phyloP scores from a whole-genome alignment of 92 coral and sea anemone species.

The Paramuricea clavata region DNA sequence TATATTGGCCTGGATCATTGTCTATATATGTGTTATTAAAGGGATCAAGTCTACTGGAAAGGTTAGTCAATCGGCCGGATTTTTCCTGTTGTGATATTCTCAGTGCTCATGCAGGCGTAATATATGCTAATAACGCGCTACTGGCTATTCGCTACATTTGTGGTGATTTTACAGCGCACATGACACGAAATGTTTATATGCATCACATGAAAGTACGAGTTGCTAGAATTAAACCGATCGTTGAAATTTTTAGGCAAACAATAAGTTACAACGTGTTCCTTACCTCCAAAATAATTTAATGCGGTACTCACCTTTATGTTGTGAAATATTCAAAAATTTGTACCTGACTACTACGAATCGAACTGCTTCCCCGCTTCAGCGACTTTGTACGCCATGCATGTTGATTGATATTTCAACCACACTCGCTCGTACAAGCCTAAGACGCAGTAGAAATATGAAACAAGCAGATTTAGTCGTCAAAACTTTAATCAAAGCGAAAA shows the following conservation, averaged over 20 bases:
- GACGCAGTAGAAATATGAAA: conserved; percentile 26
- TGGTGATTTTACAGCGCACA: too few species aligned
- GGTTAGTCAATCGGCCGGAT: conserved; percentile 46
- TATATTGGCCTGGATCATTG: conserved; percentile 79
- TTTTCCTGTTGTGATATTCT: background rate
- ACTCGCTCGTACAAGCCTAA: background rate
- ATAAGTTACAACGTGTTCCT: background rate
- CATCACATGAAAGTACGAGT: too few species aligned
- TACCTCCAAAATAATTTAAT: background rate
- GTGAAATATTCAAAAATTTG: conserved; percentile 9
- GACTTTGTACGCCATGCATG: background rate
- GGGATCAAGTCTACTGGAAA: conserved; percentile 85
- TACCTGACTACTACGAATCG: background rate
- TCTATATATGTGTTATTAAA: conserved; percentile 83
- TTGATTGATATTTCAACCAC: background rate
- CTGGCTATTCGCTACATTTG: too few species aligned
- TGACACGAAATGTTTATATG: too few species aligned
- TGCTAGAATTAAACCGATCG: conserved; percentile 16
- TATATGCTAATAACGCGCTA: background rate
- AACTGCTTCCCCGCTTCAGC: background rate
- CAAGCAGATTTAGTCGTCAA: background rate
- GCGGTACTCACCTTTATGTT: background rate
- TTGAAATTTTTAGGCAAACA: background rate
- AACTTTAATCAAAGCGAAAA: conserved; percentile 2
- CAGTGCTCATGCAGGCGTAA: background rate